phyloP scores from a whole-genome alignment of 2,888 invertebrate species.

The Sisyra nigra region DNA sequence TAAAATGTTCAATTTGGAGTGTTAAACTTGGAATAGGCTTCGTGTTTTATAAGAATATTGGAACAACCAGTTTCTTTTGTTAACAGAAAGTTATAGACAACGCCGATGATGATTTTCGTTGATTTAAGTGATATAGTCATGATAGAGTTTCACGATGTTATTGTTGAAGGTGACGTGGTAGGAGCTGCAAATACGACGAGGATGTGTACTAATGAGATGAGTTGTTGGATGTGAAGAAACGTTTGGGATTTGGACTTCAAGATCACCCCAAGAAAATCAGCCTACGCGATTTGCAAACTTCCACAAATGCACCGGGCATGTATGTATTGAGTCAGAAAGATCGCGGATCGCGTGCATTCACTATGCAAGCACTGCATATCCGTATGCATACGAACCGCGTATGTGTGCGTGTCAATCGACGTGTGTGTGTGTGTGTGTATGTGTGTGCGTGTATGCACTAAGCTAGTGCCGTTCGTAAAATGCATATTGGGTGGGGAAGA shows the following conservation, averaged over 20 bases:
- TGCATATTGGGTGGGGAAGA: neutral
- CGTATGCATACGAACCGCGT: neutral
- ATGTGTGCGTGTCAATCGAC: neutral
- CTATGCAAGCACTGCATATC: neutral
- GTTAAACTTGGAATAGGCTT: no score
- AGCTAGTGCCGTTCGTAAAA: neutral
- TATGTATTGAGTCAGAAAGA: neutral
- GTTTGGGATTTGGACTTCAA: neutral
- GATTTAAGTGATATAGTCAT: no score
- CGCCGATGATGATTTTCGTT: no score
- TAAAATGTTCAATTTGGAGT: no score
- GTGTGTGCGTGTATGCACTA: neutral
- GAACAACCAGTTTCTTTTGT: no score
- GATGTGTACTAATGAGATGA: no score
- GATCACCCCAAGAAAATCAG: neutral
- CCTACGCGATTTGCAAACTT: slow-evolving; percentile 5
- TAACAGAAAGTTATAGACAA: no score
- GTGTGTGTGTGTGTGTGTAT: neutral
- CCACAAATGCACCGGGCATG: neutral
- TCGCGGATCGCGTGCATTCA: neutral
- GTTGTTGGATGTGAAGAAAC: no score
- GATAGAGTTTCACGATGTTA: no score
- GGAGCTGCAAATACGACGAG: no score
- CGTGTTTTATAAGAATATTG: no score
- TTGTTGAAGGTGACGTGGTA: no score